Evolutionary conservation across 2,888 invertebrate genomes (phyloP), one percentile per base, ranked within the genome.

Genomic region (Oscheius myriophilus): DNA sequence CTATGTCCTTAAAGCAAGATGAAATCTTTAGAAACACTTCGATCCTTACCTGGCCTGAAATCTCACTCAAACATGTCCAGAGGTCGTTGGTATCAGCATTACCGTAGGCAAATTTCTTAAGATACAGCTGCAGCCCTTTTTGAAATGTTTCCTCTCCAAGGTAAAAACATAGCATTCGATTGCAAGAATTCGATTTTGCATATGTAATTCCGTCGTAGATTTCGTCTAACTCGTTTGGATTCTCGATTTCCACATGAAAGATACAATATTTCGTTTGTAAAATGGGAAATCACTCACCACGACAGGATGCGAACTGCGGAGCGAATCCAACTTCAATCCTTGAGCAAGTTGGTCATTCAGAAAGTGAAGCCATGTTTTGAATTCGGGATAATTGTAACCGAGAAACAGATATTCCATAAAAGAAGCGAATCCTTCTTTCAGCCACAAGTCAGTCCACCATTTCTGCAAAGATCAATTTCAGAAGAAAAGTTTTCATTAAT

Each of bases 351-450:
- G 93, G 84, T 93, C 92, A 18, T 93, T 93, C 0, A 95, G 93
- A 89, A 96, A 97, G 87, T 95, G 95, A 2, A 93, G 93, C 95
- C 96, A 96, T 85, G 96, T 95, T 86, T 96, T 93, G 89, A 93
- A 96, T 86, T 96, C 94, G 0, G 96, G 96, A 87, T 95, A 96
- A 65, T 95, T 89, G 87, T 93, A 92, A 86, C 93, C 92, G 0
- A 95, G 93, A 89, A 96, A 95, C 6, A 96, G 90, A 86, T 93
- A 96, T 87, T 96, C 95, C 53, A 95, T 93, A 90, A 96, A 97
- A 0, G 94, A 93, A 0, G 96, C 96, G 88, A 94, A 95, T 2
- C 95, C 96, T 87, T 96, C 96, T 88, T 96, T 96, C 45, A 96
- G 89, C 96, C 96, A 96, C 42, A 87, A 89, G 88, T 96, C 93